Conservation (phyloP, 2,888 invertebrate genomes). For the Romanomermis culicivorax region DNA sequence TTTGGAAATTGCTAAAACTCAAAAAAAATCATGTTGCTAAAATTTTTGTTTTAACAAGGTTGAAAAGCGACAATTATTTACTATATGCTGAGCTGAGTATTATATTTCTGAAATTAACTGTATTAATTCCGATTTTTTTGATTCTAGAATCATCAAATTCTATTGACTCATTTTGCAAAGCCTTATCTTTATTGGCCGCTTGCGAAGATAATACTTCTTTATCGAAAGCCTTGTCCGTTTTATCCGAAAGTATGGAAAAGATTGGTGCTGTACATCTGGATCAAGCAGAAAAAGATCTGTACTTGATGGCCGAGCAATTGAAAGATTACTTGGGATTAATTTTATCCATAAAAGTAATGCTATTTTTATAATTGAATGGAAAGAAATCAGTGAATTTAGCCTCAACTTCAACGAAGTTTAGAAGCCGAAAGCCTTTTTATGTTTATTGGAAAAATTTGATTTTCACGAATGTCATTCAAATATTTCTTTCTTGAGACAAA, state of each 20-base stretch:
- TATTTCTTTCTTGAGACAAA: too few relatives aligned
- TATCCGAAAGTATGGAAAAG: slow-evolving; percentile 66
- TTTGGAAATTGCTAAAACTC: too few relatives aligned
- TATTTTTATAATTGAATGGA: not conserved
- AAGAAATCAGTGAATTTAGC: too few relatives aligned
- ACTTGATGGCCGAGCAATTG: slow-evolving; percentile 71
- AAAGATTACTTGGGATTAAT: slow-evolving; percentile 81
- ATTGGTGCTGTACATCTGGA: slow-evolving; percentile 63
- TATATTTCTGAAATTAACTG: not conserved
- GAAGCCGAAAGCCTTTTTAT: not conserved
- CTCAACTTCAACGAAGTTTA: not conserved
- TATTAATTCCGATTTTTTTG: not conserved
- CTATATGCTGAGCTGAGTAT: not conserved
- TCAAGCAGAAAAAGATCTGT: slow-evolving; percentile 84
- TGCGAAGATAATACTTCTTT: slow-evolving; percentile 78
- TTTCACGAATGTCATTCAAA: too few relatives aligned
- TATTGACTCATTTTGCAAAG: slow-evolving; percentile 63
- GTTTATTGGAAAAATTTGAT: too few relatives aligned
- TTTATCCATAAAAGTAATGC: slow-evolving; percentile 56
- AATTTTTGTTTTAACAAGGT: not conserved
- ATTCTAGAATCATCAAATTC: slow-evolving; percentile 46
- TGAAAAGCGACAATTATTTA: not conserved
- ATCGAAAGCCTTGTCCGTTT: slow-evolving; percentile 63
- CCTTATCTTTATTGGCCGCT: slow-evolving; percentile 65
- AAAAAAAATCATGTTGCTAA: too few relatives aligned